Conservation (phyloP, 2,113 vertebrate genomes). For the Channa maculata region DNA sequence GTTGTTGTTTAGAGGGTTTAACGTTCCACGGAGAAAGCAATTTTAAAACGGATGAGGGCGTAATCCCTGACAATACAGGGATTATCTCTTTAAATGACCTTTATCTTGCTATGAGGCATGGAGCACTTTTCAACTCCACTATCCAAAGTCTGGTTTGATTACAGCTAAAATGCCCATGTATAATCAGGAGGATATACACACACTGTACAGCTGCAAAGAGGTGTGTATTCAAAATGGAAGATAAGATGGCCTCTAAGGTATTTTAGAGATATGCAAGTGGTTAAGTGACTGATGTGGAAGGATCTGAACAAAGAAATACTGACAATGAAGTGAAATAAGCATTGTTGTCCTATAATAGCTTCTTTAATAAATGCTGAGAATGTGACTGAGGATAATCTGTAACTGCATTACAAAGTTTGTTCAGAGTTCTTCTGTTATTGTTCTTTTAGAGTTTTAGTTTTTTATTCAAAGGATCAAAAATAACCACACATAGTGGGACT, state of each 20-base stretch:
- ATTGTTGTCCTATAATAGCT: background rate
- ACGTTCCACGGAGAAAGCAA: conserved; percentile 76
- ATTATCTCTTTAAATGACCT: conserved; percentile 84
- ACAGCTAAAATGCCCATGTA: conserved; percentile 63
- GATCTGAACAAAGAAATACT: conserved; percentile 2
- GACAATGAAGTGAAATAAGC: conserved; percentile 13
- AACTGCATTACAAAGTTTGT: background rate
- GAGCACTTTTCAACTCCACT: conserved; percentile 72
- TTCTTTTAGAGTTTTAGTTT: no score
- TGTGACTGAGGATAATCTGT: conserved; percentile 3
- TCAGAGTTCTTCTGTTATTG: no score
- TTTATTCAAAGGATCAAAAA: conserved; percentile 11
- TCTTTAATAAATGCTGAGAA: conserved; percentile 8
- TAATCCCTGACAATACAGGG: conserved; percentile 80
- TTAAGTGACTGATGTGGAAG: conserved; percentile 3
- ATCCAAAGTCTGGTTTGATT: conserved; percentile 70
- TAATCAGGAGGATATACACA: conserved; percentile 51
- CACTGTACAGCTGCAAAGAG: conserved; percentile 28
- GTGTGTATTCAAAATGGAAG: conserved; percentile 35
- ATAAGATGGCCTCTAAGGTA: conserved; percentile 24
- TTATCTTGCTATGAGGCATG: conserved; percentile 75
- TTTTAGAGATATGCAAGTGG: conserved; percentile 28
- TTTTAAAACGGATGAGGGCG: conserved; percentile 80
- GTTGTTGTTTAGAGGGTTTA: conserved; percentile 81
- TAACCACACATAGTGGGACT: conserved; percentile 16